These are phyloP conservation scores for Otolemur garnettii DNA, from an alignment of 2,113 vertebrate genomes.

Conservation along the genomic window DNA sequence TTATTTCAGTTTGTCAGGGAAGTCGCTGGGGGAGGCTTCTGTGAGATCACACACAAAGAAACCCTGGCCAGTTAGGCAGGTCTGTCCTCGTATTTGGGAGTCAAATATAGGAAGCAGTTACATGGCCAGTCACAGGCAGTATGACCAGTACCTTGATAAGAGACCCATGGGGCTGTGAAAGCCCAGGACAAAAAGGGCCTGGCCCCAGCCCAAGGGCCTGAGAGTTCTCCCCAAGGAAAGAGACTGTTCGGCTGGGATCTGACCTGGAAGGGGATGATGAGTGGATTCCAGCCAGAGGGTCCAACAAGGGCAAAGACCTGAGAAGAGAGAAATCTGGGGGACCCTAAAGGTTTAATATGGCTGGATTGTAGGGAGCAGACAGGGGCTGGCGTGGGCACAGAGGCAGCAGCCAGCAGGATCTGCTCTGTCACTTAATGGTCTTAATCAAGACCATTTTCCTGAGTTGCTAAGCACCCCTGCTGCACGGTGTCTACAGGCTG, in stretches of 20 bases:
- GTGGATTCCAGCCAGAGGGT: not conserved
- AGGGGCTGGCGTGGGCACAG: not conserved
- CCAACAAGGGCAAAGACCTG: not conserved
- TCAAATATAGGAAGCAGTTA: not conserved
- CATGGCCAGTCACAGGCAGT: not conserved
- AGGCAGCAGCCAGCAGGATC: not conserved
- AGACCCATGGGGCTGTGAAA: not conserved
- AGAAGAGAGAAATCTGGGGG: not conserved
- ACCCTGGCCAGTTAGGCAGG: not conserved
- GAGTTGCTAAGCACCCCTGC: not conserved
- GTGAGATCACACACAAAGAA: not conserved
- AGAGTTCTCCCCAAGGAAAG: not conserved
- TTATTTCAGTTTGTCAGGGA: not conserved
- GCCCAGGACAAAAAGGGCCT: not conserved
- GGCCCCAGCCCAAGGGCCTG: not conserved
- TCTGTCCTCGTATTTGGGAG: not conserved
- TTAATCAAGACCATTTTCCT: not conserved
- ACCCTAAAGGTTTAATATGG: not conserved
- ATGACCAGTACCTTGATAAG: rapidly evolving
- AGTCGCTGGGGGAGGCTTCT: not conserved
- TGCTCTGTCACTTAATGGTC: not conserved
- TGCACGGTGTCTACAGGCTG: not conserved
- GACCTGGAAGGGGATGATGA: not conserved
- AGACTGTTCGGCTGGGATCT: not conserved
- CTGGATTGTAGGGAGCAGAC: rapidly evolving